Conservation (phyloP, 2,888 invertebrate genomes). For the Lottia scabra region DNA sequence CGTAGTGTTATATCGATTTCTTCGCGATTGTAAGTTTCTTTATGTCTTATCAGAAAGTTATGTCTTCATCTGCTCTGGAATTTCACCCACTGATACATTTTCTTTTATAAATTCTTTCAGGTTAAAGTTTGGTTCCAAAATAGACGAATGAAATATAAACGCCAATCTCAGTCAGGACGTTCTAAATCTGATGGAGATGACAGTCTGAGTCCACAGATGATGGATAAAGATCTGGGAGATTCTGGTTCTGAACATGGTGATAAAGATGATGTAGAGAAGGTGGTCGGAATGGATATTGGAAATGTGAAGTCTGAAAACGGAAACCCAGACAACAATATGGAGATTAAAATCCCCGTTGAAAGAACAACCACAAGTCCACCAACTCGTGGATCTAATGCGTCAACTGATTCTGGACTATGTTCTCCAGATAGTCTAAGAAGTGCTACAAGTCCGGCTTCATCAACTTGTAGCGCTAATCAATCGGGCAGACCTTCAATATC, state of each 20-base stretch:
- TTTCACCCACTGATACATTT: neutral
- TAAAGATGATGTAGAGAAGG: constrained; percentile 10
- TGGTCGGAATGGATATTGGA: constrained; percentile 8
- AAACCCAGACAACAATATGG: constrained; percentile 7
- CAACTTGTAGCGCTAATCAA: constrained; percentile 18
- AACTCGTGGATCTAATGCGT: constrained; percentile 31
- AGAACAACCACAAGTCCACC: constrained; percentile 28
- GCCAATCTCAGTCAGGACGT: constrained; percentile 54
- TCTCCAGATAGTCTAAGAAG: constrained; percentile 40
- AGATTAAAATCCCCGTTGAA: constrained; percentile 11
- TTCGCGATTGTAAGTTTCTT: too few relatives aligned
- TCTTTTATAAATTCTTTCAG: constrained; percentile 54
- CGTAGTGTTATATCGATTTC: too few relatives aligned
- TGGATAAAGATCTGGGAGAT: constrained; percentile 17
- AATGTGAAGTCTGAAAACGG: constrained; percentile 5
- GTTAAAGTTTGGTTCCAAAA: constrained; percentile 99
- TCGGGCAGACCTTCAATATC: constrained; percentile 9
- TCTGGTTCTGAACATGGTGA: constrained; percentile 8
- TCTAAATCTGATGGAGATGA: constrained; percentile 36
- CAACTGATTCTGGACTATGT: constrained; percentile 34
- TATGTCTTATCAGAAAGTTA: too few relatives aligned
- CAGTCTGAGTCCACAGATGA: neutral
- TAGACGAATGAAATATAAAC: constrained; percentile 86
- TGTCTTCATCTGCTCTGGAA: too few relatives aligned
- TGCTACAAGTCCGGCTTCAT: constrained; percentile 34